Evolutionary conservation across 2,888 invertebrate species (phyloP).

Genomic region (Pherbina coryleti): DNA sequence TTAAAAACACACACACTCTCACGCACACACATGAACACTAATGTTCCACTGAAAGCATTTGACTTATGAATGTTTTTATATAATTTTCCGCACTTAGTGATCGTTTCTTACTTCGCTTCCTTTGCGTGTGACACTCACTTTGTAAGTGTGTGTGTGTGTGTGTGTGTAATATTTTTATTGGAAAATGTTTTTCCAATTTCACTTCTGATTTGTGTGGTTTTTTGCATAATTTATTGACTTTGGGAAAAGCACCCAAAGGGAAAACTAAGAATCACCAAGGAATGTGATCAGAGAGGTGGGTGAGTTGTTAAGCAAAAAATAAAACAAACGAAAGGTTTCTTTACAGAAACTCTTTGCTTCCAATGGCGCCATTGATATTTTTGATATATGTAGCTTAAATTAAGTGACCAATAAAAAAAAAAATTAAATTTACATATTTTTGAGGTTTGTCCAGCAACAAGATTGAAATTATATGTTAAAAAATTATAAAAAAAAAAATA

Average conservation of each 20-base stretch:
- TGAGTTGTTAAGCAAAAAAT: background rate
- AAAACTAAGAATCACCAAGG: background rate
- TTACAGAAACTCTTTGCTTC: too few relatives aligned
- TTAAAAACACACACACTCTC: constrained; percentile 20
- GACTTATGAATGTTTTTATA: constrained; percentile 51
- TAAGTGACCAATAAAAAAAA: constrained; percentile 13
- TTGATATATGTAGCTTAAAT: background rate
- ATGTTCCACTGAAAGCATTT: constrained; percentile 37
- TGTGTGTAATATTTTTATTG: constrained; percentile 31
- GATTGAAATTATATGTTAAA: background rate
- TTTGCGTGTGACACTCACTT: constrained; percentile 19
- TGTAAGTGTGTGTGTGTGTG: background rate
- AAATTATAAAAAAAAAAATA: background rate
- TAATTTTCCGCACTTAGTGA: constrained; percentile 44
- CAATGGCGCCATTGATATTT: too few relatives aligned
- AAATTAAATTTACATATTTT: background rate
- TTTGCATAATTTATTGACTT: constrained; percentile 54
- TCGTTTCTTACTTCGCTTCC: background rate
- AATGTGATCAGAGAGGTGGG: background rate
- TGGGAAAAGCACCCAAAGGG: constrained; percentile 6
- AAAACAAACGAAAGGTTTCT: too few relatives aligned
- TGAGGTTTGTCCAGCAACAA: background rate
- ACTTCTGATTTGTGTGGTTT: constrained; percentile 54
- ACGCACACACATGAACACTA: background rate
- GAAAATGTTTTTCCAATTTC: constrained; percentile 52